phyloP scores from a whole-genome alignment of 2,888 invertebrate species.

The Thera britannica region DNA sequence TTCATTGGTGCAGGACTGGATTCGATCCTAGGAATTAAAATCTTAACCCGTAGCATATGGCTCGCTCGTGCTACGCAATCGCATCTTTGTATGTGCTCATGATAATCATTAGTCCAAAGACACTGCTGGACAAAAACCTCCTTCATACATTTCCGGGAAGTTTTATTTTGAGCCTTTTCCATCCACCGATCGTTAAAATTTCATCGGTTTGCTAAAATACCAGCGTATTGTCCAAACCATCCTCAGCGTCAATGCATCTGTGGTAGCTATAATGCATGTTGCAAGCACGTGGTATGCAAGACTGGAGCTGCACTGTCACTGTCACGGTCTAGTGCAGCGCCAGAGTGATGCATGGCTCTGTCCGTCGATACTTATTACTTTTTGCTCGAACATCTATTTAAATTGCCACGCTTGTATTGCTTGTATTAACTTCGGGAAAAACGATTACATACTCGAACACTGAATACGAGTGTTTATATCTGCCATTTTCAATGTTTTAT shows the following conservation, averaged over 20 bases:
- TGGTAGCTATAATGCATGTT: neutral
- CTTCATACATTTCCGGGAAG: too few species aligned
- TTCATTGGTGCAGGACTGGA: too few species aligned
- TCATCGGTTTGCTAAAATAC: neutral
- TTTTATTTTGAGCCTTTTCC: too few species aligned
- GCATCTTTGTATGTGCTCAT: too few species aligned
- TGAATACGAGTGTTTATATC: constrained; percentile 11
- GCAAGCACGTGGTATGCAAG: constrained; percentile 32
- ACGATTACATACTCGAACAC: constrained; percentile 1
- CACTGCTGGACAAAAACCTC: too few species aligned
- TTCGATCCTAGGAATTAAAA: too few species aligned
- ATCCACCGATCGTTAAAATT: neutral
- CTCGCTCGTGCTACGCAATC: too few species aligned
- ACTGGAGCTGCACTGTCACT: constrained; percentile 34
- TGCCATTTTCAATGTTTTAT: neutral
- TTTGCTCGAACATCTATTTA: constrained; percentile 37
- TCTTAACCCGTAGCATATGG: too few species aligned
- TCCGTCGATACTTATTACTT: constrained; percentile 39
- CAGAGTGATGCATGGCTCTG: constrained; percentile 41
- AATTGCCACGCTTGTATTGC: constrained; percentile 19
- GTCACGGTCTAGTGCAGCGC: constrained; percentile 45
- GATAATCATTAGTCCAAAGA: too few species aligned
- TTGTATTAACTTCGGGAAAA: constrained; percentile 18
- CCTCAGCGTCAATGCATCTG: neutral
- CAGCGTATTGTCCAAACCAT: too few species aligned